Evolutionary conservation across 2,797 vertebrate genomes (phyloP).

Genomic region (Chrosomus eos): DNA sequence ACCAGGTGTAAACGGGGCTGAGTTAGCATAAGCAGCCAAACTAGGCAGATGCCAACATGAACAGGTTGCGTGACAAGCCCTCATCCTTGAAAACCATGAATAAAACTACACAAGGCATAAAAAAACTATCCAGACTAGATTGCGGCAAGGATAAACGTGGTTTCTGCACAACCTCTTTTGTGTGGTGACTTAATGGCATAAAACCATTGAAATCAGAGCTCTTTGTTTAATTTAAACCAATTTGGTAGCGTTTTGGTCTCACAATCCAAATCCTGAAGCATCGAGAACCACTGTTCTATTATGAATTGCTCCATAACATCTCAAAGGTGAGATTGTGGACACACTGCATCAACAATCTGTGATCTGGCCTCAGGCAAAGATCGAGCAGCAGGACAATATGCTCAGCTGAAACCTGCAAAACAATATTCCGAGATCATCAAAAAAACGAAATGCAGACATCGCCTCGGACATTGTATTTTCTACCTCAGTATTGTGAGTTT

Average conservation of each 20-base stretch:
- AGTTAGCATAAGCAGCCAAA: conserved; percentile 19
- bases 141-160: not conserved
- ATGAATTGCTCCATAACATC: conserved; percentile 8
- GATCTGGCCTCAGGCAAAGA: conserved; percentile 30
- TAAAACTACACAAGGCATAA: not conserved
- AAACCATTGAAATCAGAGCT: not conserved
- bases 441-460: not conserved
- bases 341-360: conserved; percentile 33
- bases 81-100: conserved; percentile 18
- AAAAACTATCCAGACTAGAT: conserved; percentile 3
- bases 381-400: conserved; percentile 30
- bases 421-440: not conserved
- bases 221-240: not conserved
- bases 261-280: not conserved
- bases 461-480: not conserved
- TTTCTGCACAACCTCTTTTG: not conserved
- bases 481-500: not conserved
- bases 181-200: not conserved
- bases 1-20: too few relatives aligned
- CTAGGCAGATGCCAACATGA: conserved; percentile 30
- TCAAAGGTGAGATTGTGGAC: conserved; percentile 27
- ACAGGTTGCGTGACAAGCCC: conserved; percentile 13
- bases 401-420: conserved; percentile 24
- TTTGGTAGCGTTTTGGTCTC: not conserved
- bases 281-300: not conserved